phyloP scores from a whole-genome alignment of 2,888 invertebrate genomes.

The Ptychoptera contaminata region DNA sequence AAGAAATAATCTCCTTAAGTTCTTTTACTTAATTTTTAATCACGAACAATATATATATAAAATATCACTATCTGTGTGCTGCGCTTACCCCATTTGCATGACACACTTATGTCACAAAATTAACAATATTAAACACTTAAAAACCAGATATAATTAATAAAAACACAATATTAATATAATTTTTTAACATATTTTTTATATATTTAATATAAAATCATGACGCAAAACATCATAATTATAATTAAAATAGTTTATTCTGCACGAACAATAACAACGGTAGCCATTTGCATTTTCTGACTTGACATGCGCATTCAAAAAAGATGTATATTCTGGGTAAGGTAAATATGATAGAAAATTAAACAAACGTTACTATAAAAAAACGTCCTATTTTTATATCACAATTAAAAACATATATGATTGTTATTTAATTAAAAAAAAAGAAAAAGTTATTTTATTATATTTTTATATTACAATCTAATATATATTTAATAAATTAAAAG shows the following conservation, averaged over 20 bases:
- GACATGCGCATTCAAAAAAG: conserved; percentile 45
- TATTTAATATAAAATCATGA: conserved; percentile 41
- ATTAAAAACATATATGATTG: too few relatives aligned
- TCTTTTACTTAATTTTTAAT: conserved; percentile 4
- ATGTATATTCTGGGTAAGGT: too few relatives aligned
- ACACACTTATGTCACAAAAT: conserved; percentile 46
- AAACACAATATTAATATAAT: conserved; percentile 35
- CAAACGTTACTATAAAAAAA: too few relatives aligned
- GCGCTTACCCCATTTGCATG: conserved; percentile 54
- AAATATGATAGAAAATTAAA: too few relatives aligned
- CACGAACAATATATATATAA: conserved; percentile 10
- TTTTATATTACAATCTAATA: too few relatives aligned
- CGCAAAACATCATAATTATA: conserved; percentile 49
- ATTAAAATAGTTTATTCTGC: conserved; percentile 62
- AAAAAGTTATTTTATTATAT: too few relatives aligned
- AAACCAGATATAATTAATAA: conserved; percentile 36
- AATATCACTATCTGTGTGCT: conserved; percentile 23
- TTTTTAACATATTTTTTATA: conserved; percentile 37
- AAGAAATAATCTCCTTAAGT: neutral
- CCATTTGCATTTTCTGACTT: conserved; percentile 88
- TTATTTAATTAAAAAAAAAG: too few relatives aligned
- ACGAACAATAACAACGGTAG: conserved; percentile 99
- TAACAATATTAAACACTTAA: conserved; percentile 32
- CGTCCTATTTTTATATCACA: too few relatives aligned
- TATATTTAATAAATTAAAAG: too few relatives aligned